Evolutionary conservation across 2,888 invertebrate species (phyloP), one percentile per base, ranked within the genome.

Genomic region (Buathra laborator): DNA sequence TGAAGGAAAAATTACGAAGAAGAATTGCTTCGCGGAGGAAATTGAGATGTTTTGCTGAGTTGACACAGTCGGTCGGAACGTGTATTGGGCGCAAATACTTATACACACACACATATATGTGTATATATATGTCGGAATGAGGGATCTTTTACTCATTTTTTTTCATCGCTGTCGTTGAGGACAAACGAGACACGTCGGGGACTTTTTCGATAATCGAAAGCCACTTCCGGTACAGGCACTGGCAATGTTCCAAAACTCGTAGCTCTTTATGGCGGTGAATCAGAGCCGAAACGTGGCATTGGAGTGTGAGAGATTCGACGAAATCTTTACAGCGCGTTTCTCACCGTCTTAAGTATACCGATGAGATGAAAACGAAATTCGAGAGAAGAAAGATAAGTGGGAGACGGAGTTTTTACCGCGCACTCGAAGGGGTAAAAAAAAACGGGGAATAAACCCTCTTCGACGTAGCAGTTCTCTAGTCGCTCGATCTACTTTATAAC

Each of bases 241-340:
- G 89, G 89, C 87, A 43, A 53, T 19, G 32, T 67, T 88, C 89
- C 89, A 89, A 86, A 83, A 82, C 66, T 66, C 72, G 56, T 66
- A 59, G 70, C 44, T 75, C 64, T 81, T 68, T 64, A 68, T 78
- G 78, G 46, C 56, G 9, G 44, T 68, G 77, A 79, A 76, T 81
- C 83, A 59, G 51, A 71, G 62, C 68, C 12, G 62, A 51, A 59
- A 51, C 16, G 64, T 51, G 51, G 51, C 51, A 14, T 44, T 48
- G 24, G 66, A 66, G 66, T 53, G 19, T 59, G 16, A 74, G 48
- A 32, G 16, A 72, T 64, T 43, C 43, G 32, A 7, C 12, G 29
- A 48, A 75, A 43, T 43, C 16, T 43, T 70, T 70, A 43, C n/a
- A 43, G 48, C 51, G 14, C 19, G 37, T 51, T 32, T 46, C 78